Conservation (phyloP, 2,113 vertebrate genomes). For the Chionomys nivalis region DNA sequence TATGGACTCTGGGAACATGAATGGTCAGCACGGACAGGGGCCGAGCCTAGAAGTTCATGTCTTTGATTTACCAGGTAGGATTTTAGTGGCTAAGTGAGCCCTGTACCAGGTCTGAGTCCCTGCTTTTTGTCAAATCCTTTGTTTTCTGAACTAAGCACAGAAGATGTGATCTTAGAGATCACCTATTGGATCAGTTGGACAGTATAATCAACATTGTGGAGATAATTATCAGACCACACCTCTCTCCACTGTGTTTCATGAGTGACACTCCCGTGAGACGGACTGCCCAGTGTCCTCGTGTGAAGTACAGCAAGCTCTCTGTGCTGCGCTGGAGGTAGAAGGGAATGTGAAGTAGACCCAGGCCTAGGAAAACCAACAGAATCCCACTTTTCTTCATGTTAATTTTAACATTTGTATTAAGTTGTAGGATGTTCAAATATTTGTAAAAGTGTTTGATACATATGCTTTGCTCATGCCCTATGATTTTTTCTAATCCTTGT, state of each 20-base stretch:
- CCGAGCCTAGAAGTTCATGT: conserved; percentile 64
- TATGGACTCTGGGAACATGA: conserved; percentile 62
- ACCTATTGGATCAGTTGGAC: background rate
- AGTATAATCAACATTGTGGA: background rate
- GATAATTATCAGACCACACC: background rate
- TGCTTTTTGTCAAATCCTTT: background rate
- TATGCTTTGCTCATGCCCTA: background rate
- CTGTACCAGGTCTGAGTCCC: background rate
- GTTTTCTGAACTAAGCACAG: background rate
- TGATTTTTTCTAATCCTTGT: background rate
- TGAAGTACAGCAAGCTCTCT: background rate
- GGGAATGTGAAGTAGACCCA: background rate
- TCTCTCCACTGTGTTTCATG: conserved; percentile 42
- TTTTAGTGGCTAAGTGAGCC: conserved; percentile 5
- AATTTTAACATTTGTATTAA: conserved; percentile 38
- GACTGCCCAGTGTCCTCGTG: background rate
- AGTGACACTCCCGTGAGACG: background rate
- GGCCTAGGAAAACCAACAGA: background rate
- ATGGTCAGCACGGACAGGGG: conserved; percentile 54
- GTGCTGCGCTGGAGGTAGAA: background rate
- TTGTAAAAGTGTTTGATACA: conserved; percentile 9
- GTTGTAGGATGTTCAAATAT: background rate
- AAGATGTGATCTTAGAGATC: background rate
- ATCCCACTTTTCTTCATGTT: conserved; percentile 23
- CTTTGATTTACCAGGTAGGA: conserved; percentile 71